Evolutionary conservation across 2,888 invertebrate species (phyloP), one percentile per base, ranked within the genome.

Genomic region (Troides oblongomaculatus): DNA sequence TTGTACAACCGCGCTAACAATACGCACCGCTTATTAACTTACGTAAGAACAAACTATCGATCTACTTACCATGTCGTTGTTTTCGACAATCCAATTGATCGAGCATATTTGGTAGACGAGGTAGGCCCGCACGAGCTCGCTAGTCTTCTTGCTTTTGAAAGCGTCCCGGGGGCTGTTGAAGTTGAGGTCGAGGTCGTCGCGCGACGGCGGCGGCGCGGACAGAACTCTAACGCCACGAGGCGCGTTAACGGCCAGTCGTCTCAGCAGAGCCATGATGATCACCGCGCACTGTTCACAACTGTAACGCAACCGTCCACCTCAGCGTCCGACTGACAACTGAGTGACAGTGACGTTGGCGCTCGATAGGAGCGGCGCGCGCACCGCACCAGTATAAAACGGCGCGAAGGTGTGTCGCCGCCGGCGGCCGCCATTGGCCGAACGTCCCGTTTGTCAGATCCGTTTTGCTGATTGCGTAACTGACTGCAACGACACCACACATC

Each of bases 101-200:
- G 97, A 96, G 91, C 99, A 99, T 86, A 99, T 93, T 84, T 96
- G 95, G 90, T 99, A 98, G 77, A 99, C 99, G 82, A 98, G 80
- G 86, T 97, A 96, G 58, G 98, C 98, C 75, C 99, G 94, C 66
- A 98, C 84, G 77, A 99, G 94, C 91, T 99, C 99, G 92, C 94
- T 95, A 76, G 97, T 98, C 79, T 97, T 97, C 94, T 99, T 99
- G 92, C 98, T 98, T 88, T 97, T 97, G 93, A 98, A 99, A 39
- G 99, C 97, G 77, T 98, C 97, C 79, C 95, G 93, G 39, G 97
- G 96, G 93, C 98, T 97, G 88, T 95, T 95, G 92, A 99, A 99
- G 76, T 94, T 94, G 74, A 97, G 94, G 89, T 98, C 98, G 77
- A 98, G 93, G 3, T 96, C 95, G 88, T 97, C 97, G 61, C 87